phyloP scores from a whole-genome alignment of 2,797 vertebrate species.

The Tamandua tetradactyla region DNA sequence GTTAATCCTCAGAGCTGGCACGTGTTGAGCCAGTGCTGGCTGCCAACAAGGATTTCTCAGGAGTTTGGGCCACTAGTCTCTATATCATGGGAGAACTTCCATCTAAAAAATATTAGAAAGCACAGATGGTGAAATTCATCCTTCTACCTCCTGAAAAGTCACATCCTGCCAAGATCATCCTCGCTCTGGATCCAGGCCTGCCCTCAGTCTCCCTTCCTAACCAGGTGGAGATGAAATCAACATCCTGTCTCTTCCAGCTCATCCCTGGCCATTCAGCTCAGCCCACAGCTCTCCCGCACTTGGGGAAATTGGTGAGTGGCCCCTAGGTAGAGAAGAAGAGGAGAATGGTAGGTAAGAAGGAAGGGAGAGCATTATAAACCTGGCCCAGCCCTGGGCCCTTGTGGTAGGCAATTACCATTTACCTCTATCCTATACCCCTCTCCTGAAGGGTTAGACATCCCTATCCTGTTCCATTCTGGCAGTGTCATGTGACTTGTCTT shows the following conservation, averaged over 20 bases:
- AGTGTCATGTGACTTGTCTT: background rate
- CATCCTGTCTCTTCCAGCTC: slow-evolving; percentile 2
- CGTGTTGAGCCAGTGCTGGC: background rate
- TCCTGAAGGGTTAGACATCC: background rate
- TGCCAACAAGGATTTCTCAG: background rate
- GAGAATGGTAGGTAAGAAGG: background rate
- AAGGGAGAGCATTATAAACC: background rate
- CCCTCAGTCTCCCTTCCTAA: slow-evolving; percentile 47
- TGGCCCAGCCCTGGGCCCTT: background rate
- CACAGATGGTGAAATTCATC: slow-evolving; percentile 1
- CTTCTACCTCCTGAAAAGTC: slow-evolving; percentile 37
- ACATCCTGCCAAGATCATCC: slow-evolving; percentile 44
- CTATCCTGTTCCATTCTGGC: background rate
- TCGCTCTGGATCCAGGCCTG: background rate
- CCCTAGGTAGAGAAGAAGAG: background rate
- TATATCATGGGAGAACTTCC: background rate
- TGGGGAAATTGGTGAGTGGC: background rate
- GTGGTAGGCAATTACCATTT: background rate
- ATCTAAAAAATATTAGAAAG: slow-evolving; percentile 54
- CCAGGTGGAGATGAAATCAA: slow-evolving; percentile 61
- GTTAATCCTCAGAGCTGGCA: background rate
- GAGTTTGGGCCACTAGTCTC: background rate
- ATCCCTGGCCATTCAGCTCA: background rate
- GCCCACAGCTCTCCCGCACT: slow-evolving; percentile 44
- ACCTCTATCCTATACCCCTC: background rate